Evolutionary conservation across 2,888 invertebrate species (phyloP).

Genomic region (Papilio protenor): DNA sequence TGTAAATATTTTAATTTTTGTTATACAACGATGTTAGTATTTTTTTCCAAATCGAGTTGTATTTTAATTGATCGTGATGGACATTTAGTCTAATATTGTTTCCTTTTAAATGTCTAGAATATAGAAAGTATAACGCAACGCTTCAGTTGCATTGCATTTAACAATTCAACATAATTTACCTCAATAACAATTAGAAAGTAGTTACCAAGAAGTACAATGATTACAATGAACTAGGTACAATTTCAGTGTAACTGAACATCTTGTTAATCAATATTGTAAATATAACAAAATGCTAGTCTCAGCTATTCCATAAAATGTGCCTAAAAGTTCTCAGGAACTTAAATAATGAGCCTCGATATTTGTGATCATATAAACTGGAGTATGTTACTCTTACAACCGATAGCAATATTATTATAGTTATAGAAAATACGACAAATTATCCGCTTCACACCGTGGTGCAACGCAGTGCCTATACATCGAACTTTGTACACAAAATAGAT

Average conservation of each 20-base stretch:
- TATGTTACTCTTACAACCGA: conserved; percentile 28
- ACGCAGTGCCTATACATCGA: neutral
- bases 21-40: conserved; percentile 43
- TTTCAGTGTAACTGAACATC: conserved; percentile 44
- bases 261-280: conserved; percentile 68
- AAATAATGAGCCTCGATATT: conserved; percentile 65
- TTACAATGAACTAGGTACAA: conserved; percentile 34
- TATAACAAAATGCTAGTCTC: conserved; percentile 66
- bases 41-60: conserved; percentile 34
- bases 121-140: conserved; percentile 8
- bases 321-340: conserved; percentile 71
- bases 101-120: conserved; percentile 42
- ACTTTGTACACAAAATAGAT: neutral
- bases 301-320: conserved; percentile 75
- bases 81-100: conserved; percentile 44
- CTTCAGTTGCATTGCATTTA: neutral
- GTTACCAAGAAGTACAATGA: conserved; percentile 36
- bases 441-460: conserved; percentile 58
- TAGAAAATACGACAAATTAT: conserved; percentile 63
- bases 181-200: neutral
- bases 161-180: conserved; percentile 3
- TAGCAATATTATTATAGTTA: conserved; percentile 51
- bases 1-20: conserved; percentile 66
- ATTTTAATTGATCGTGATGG: conserved; percentile 32
- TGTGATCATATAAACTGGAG: conserved; percentile 36